A percentile compares a stretch with the other conserved stretches of the same genome.
Conservation (phyloP, 1,140 invertebrate genomes). For the Macrostomum lignano region DNA sequence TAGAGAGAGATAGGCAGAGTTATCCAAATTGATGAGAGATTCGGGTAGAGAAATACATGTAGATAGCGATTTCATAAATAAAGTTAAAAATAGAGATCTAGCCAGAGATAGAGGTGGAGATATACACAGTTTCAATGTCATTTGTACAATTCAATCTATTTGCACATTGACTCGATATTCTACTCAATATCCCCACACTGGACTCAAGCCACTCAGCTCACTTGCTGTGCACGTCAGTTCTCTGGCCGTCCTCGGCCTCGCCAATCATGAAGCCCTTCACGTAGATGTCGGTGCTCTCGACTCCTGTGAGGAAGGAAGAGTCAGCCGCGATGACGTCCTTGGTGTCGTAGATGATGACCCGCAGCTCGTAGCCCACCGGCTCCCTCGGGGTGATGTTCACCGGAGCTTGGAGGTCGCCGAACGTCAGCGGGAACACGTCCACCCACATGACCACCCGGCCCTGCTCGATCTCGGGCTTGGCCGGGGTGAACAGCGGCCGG, state of each 20-base stretch:
- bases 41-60: too few relatives aligned
- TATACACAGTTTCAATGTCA: too few relatives aligned
- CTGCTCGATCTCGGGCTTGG: conserved; percentile 27
- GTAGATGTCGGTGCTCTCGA: conserved; percentile 31
- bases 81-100: too few relatives aligned
- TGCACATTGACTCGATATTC: too few relatives aligned
- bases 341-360: conserved; percentile 29
- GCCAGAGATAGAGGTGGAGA: too few relatives aligned
- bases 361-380: conserved; percentile 31
- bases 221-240: conserved; percentile 32
- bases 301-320: conserved; percentile 32
- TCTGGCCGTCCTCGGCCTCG: conserved; percentile 26
- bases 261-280: conserved; percentile 29
- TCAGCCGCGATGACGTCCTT: conserved; percentile 29
- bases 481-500: conserved; percentile 24
- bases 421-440: conserved; percentile 27
- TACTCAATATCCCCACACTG: background rate
- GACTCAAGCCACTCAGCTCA: conserved; percentile 9
- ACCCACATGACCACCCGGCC: conserved; percentile 20
- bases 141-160: too few relatives aligned
- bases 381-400: conserved; percentile 25
- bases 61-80: too few relatives aligned
- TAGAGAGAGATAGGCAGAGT: too few relatives aligned
- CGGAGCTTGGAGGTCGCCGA: conserved; percentile 23
- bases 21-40: too few relatives aligned